Conservation (phyloP, 2,888 invertebrate species). For the Cephus nigrinus region DNA sequence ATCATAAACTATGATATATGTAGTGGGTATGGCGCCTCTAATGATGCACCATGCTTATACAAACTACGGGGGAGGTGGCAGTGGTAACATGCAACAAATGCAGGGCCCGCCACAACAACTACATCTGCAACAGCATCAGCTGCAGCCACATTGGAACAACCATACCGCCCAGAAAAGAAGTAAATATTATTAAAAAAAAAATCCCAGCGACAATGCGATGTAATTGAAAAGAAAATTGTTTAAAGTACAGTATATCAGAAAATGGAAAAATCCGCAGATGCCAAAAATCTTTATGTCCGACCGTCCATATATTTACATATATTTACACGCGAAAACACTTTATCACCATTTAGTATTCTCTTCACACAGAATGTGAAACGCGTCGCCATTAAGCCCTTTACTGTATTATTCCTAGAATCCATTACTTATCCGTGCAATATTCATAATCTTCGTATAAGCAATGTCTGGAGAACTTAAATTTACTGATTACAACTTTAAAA, state of each 20-base stretch:
- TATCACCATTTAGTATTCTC: neutral
- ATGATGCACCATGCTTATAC: slow-evolving; percentile 71
- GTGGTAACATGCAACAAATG: slow-evolving; percentile 69
- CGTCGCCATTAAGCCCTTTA: neutral
- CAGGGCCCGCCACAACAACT: slow-evolving; percentile 69
- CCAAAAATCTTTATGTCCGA: slow-evolving; percentile 42
- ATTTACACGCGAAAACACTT: neutral
- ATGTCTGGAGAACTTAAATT: neutral
- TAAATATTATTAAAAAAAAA: slow-evolving; percentile 62
- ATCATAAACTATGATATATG: slow-evolving; percentile 54
- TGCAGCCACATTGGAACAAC: slow-evolving; percentile 68
- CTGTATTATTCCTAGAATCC: neutral
- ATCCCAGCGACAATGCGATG: slow-evolving; percentile 1
- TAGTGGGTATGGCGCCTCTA: slow-evolving; percentile 68
- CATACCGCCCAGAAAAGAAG: slow-evolving; percentile 67
- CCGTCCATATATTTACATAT: slow-evolving; percentile 32
- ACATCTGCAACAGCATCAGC: slow-evolving; percentile 65
- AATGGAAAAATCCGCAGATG: slow-evolving; percentile 6
- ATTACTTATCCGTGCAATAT: neutral
- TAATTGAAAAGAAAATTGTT: neutral
- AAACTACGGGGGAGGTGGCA: slow-evolving; percentile 71
- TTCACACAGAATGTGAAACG: neutral
- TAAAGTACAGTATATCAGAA: neutral
- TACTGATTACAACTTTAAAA: neutral
- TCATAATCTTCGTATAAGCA: neutral